These are phyloP conservation scores for Andrena camellia DNA, from an alignment of 2,888 invertebrate genomes.

Conservation along the genomic window DNA sequence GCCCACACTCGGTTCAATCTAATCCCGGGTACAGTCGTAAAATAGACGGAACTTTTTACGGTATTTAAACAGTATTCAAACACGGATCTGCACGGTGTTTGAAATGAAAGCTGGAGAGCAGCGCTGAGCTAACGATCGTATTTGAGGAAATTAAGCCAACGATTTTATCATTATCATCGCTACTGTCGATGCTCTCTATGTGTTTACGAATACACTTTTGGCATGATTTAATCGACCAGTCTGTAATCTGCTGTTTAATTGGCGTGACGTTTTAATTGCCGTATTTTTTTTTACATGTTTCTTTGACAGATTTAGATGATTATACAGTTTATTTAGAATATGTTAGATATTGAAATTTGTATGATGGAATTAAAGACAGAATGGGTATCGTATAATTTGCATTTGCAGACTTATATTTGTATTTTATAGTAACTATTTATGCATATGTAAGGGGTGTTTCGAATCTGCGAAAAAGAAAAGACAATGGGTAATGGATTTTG, in stretches of 20 bases:
- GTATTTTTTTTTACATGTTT: not conserved
- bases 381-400: not conserved
- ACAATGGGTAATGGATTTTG: too few species aligned
- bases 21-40: slow-evolving; percentile 93
- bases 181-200: not conserved
- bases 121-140: slow-evolving; percentile 37
- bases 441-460: not conserved
- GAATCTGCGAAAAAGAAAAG: not conserved
- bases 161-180: slow-evolving; percentile 48
- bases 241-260: slow-evolving; percentile 11
- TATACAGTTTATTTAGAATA: not conserved
- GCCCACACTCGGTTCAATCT: slow-evolving; percentile 92
- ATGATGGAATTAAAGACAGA: not conserved
- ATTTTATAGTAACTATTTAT: not conserved
- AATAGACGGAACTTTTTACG: slow-evolving; percentile 87
- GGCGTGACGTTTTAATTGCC: not conserved
- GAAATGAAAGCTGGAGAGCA: slow-evolving; percentile 37
- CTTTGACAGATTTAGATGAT: not conserved
- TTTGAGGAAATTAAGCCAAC: slow-evolving; percentile 55
- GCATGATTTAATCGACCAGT: not conserved
- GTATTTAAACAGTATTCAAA: slow-evolving; percentile 76
- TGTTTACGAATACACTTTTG: slow-evolving; percentile 22
- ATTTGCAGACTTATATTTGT: not conserved
- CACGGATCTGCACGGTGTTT: slow-evolving; percentile 61
- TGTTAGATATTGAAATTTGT: not conserved